Conservation (phyloP, 2,888 invertebrate species). For the Drosophila anomelani region DNA sequence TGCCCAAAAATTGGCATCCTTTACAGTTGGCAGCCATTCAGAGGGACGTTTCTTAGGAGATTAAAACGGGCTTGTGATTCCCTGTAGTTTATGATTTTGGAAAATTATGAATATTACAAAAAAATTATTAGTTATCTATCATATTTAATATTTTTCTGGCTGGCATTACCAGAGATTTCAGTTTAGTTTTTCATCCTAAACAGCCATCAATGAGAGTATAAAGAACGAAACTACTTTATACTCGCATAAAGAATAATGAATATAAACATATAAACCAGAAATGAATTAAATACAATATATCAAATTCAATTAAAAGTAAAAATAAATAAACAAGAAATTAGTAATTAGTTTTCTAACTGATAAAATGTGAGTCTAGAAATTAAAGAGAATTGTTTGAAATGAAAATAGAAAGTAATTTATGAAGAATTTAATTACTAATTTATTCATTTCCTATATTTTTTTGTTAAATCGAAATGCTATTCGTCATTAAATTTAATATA, state of each 20-base stretch:
- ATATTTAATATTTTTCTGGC: not conserved
- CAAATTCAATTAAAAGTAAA: not conserved
- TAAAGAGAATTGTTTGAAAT: too few relatives aligned
- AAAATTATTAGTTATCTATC: too few relatives aligned
- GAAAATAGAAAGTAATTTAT: not conserved
- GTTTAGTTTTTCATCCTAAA: not conserved
- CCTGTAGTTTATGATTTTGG: not conserved
- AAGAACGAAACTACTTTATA: too few relatives aligned
- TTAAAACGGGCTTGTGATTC: not conserved
- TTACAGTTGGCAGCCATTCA: conserved; percentile 3
- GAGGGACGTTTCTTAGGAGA: conserved; percentile 6
- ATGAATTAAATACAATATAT: too few relatives aligned
- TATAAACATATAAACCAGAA: too few relatives aligned
- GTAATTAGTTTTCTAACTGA: not conserved
- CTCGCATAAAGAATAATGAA: too few relatives aligned
- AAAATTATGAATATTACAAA: not conserved
- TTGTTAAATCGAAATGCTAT: too few relatives aligned
- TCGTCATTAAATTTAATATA: too few relatives aligned
- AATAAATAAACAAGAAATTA: not conserved
- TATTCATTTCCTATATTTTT: too few relatives aligned
- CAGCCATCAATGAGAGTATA: too few relatives aligned
- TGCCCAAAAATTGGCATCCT: conserved; percentile 5
- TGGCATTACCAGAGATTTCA: not conserved
- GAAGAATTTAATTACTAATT: too few relatives aligned
- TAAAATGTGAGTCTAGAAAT: too few relatives aligned